A percentile compares a stretch with the other conserved stretches of the same genome.
These are phyloP conservation scores for Apotomis turbidana DNA, from an alignment of 2,888 invertebrate genomes.

Conservation along the genomic window DNA sequence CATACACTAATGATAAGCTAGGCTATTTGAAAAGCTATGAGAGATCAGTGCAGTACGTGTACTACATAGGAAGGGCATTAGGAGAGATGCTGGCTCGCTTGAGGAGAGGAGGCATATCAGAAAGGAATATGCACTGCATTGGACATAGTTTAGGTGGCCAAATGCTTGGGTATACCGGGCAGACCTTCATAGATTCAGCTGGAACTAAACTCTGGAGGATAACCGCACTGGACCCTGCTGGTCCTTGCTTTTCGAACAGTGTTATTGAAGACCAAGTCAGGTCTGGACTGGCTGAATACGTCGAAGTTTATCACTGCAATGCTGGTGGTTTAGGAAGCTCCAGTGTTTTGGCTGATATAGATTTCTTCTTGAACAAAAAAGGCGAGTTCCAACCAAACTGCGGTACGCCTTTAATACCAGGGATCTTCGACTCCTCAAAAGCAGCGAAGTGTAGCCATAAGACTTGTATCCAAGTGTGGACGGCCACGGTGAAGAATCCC, in stretches of 20 bases:
- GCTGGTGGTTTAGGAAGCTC: conserved; percentile 80
- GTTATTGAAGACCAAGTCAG: conserved; percentile 74
- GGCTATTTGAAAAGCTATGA: conserved; percentile 71
- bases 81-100: conserved; percentile 63
- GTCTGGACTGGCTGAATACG: conserved; percentile 82
- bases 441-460: conserved; percentile 74
- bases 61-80: conserved; percentile 72
- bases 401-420: conserved; percentile 66
- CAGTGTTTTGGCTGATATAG: conserved; percentile 80
- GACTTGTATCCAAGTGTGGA: conserved; percentile 68
- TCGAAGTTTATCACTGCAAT: conserved; percentile 85
- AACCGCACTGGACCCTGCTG: conserved; percentile 75
- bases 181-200: conserved; percentile 60
- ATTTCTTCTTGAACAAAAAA: conserved; percentile 85
- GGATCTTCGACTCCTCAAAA: conserved; percentile 66
- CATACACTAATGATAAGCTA: conserved; percentile 67
- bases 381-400: conserved; percentile 84
- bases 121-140: conserved; percentile 69
- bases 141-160: conserved; percentile 77
- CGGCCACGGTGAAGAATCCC: conserved; percentile 65
- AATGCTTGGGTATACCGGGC: conserved; percentile 69
- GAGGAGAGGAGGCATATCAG: conserved; percentile 59
- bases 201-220: conserved; percentile 64
- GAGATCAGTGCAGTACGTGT: conserved; percentile 69
- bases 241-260: conserved; percentile 74